Percentiles rank a stretch among this genome's conserved stretches.
Evolutionary conservation across 2,888 invertebrate genomes (phyloP).

Genomic region (Dexiosoma caninum): DNA sequence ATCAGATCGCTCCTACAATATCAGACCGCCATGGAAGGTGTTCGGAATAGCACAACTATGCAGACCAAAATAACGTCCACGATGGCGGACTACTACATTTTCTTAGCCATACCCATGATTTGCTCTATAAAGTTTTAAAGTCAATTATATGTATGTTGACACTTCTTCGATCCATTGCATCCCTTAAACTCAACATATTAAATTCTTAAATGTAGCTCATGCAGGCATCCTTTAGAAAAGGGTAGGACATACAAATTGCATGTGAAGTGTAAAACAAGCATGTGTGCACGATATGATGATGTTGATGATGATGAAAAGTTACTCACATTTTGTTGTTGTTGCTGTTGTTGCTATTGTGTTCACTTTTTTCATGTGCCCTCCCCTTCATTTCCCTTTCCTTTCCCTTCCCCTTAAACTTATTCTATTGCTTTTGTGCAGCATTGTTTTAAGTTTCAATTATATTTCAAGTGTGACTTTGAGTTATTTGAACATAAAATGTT

Average conservation of each 20-base stretch:
- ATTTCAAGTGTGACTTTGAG: constrained; percentile 64
- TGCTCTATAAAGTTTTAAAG: too few relatives aligned
- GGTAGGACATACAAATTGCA: constrained; percentile 36
- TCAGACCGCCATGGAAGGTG: too few relatives aligned
- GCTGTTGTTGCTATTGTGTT: constrained; percentile 11
- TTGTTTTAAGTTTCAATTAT: constrained; percentile 61
- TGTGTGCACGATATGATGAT: constrained; percentile 18
- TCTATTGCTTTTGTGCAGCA: constrained; percentile 1
- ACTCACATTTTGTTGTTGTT: constrained; percentile 54
- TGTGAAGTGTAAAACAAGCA: constrained; percentile 44
- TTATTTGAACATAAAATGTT: constrained; percentile 62
- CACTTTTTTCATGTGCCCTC: background rate
- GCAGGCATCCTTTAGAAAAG: background rate
- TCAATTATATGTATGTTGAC: too few relatives aligned
- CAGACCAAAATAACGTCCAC: too few relatives aligned
- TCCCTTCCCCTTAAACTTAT: background rate
- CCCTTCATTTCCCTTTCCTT: too few relatives aligned
- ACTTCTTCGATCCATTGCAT: background rate
- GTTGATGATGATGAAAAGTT: constrained; percentile 44
- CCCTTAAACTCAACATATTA: background rate
- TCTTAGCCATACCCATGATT: too few relatives aligned
- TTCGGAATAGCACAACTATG: too few relatives aligned
- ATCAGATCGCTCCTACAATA: too few relatives aligned
- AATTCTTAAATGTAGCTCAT: background rate
- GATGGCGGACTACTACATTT: too few relatives aligned